Evolutionary conservation across 2,888 invertebrate species (phyloP), one percentile per base, ranked within the genome.

Genomic region (Microctonus aethiopoides): DNA sequence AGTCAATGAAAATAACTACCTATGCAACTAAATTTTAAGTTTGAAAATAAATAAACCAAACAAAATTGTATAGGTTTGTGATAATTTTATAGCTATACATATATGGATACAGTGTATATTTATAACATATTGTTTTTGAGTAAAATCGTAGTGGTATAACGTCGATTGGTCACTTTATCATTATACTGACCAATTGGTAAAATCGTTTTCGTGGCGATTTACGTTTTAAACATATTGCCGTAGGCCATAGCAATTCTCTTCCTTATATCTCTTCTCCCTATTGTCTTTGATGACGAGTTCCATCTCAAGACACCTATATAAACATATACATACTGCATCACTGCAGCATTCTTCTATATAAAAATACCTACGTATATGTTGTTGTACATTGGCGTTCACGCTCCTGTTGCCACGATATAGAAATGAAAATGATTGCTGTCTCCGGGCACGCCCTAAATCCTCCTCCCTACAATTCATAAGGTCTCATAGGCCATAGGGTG

Each of bases 351-450:
- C 26, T 22, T 7, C 29, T 29, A 36, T 36, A 36, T 36, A 36
- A 9, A 36, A 10, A 36, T 13, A 10, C 36, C 5, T 46, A 29
- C n/a, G n/a, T 59, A 41, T 63, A 46, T 52, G n/a, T n/a, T n/a
- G n/a, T 54, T 59, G 54, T 20, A 46, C n/a, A 66, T 65, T 46
- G 68, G 39, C 61, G 64, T 66, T 41, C 60, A 71, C 68, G 76
- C 75, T 74, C 72, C 75, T 74, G 73, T 76, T 80, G 78, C 76
- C 75, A 73, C 76, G 75, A 75, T 75, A n/a, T n/a, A 75, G 72
- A 81, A 79, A 81, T 77, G 78, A 77, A 79, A 81, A 81, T 79
- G 78, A 80, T 77, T 74, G 72, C 74, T 68, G 75, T 77, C 71
- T 73, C 70, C 62, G 70, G 67, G 66, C 65, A 46, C 68, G 67